phyloP scores from a whole-genome alignment of 2,888 invertebrate genomes.

The Dynastes grantii region DNA sequence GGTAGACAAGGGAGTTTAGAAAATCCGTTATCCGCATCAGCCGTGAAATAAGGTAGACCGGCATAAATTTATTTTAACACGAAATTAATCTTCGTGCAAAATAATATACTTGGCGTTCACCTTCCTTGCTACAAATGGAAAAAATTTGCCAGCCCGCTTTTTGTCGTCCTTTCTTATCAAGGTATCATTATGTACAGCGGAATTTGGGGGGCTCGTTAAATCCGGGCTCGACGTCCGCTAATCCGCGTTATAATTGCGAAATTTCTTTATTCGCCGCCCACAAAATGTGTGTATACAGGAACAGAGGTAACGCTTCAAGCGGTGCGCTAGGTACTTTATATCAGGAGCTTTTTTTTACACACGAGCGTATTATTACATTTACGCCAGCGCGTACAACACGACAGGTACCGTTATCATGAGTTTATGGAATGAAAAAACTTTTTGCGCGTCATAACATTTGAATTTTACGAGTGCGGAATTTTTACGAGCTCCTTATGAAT shows the following conservation, averaged over 20 bases:
- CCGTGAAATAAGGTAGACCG: neutral
- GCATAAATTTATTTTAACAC: conserved; percentile 8
- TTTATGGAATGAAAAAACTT: conserved; percentile 28
- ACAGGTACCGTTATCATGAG: conserved; percentile 26
- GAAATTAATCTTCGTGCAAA: conserved; percentile 24
- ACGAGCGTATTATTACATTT: conserved; percentile 14
- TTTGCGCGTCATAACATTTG: conserved; percentile 2
- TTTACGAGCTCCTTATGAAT: no score
- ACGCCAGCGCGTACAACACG: conserved; percentile 10
- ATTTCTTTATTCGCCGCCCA: conserved; percentile 33
- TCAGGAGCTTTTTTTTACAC: neutral
- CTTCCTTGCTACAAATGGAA: neutral
- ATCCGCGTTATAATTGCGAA: conserved; percentile 41
- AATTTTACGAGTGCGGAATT: conserved; percentile 6
- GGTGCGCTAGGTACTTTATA: conserved; percentile 7
- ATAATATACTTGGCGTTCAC: conserved; percentile 7
- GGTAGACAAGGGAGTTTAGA: neutral
- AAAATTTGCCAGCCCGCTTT: conserved; percentile 20
- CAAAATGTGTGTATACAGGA: conserved; percentile 19
- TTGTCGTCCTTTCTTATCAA: conserved; percentile 33
- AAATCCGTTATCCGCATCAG: neutral
- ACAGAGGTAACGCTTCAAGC: neutral
- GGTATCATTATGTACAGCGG: conserved; percentile 33
- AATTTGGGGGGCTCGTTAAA: conserved; percentile 37
- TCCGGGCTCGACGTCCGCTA: conserved; percentile 18